Evolutionary conservation across 2,113 vertebrate species (phyloP), one percentile per base, ranked within the genome.

Genomic region (Semicossyphus pulcher): DNA sequence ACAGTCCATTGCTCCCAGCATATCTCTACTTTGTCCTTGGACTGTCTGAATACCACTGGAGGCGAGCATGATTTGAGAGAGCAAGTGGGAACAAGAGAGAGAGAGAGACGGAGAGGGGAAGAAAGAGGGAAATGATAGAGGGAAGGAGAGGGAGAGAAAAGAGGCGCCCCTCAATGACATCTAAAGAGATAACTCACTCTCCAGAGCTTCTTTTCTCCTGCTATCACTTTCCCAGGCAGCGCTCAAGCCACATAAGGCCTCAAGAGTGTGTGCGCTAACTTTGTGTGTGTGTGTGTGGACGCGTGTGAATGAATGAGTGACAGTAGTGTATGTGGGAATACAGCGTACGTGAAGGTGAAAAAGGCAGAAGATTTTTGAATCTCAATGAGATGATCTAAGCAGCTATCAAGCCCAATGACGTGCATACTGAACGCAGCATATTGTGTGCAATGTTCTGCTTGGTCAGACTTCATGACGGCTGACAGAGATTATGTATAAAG

Each of bases 11-110:
- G 86, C 88, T 90, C 77, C 80, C 67, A 91, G 87, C 86, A 68
- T 91, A 93, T 92, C 90, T 91, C 86, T 78, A 88, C 84, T 90
- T 91, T 92, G 92, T 92, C 93, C 93, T 93, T 93, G 91, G 91
- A 88, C 89, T 92, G 90, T 91, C 87, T 92, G 91, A 86, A 91
- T 90, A 88, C 83, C 89, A 91, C 91, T 90, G 86, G 76, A 90
- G 91, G 91, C 78, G 41, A 87, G 85, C 85, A 86, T 85, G 90
- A 92, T 92, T 90, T 90, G 86, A 91, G 84, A 84, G 85, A 87
- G 87, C 85, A 84, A 91, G 86, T 84, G 86, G 85, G 83, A 91
- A 88, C 83, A 80, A 86, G 87, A 83, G 80, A 80, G 77, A 84
- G 70, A 53, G 41, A 44, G 41, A 42, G 41, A n/a, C 16, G 5